Evolutionary conservation across 2,113 vertebrate genomes (phyloP).

Genomic region (Astur gentilis): DNA sequence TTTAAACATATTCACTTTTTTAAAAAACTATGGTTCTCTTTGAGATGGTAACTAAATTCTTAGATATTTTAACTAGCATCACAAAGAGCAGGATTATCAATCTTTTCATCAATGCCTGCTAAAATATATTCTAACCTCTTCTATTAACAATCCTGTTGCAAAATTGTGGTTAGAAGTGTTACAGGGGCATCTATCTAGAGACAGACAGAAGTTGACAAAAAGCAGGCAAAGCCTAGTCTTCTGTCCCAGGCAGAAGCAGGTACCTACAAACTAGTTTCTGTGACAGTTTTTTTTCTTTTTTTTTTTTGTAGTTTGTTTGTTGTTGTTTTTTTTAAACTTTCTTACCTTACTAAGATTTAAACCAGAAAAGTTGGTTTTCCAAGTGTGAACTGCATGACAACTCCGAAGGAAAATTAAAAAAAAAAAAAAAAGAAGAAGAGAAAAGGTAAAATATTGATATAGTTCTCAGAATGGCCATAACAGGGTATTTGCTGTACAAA

Average conservation of each 20-base stretch:
- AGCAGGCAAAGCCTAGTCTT: not conserved
- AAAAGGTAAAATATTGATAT: not conserved
- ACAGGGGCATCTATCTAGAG: not conserved
- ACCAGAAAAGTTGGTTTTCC: not conserved
- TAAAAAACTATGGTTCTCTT: not conserved
- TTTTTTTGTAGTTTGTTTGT: not conserved
- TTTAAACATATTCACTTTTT: not conserved
- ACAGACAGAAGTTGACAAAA: not conserved
- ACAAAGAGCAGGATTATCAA: not conserved
- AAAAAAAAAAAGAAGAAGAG: accelerated
- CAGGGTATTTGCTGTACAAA: not conserved
- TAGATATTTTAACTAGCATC: not conserved
- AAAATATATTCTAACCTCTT: not conserved
- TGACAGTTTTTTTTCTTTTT: not conserved
- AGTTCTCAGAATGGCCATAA: not conserved
- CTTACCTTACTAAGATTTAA: not conserved
- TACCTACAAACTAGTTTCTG: not conserved
- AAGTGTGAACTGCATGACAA: not conserved
- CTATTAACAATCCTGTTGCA: not conserved
- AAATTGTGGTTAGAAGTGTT: not conserved
- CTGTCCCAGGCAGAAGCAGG: not conserved
- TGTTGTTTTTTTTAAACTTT: not conserved
- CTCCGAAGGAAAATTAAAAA: not conserved
- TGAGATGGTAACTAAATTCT: not conserved
- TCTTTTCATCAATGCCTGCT: not conserved